Evolutionary conservation across 2,113 vertebrate species (phyloP).

Genomic region (Scomber japonicus): DNA sequence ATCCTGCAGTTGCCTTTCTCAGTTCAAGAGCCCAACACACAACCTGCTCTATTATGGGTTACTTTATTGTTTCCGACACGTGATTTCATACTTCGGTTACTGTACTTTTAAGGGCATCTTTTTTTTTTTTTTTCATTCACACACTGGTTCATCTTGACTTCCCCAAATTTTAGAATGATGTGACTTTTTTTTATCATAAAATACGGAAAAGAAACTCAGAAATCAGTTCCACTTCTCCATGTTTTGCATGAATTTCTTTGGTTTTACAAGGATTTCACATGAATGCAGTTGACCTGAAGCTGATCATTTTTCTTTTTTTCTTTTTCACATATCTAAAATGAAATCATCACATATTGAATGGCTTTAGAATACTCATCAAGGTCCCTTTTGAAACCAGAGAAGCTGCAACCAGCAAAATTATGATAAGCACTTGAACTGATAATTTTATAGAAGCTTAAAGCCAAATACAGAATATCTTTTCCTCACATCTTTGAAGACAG

Average conservation of each 20-base stretch:
- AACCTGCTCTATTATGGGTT: conserved; percentile 6
- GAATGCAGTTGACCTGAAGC: neutral
- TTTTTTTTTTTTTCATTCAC: conserved; percentile 22
- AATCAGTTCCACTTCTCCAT: neutral
- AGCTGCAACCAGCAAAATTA: neutral
- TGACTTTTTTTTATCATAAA: conserved; percentile 34
- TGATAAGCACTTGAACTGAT: neutral
- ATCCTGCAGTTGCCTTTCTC: neutral
- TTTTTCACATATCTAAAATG: neutral
- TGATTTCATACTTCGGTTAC: neutral
- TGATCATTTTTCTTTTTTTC: neutral
- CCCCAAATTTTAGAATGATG: neutral
- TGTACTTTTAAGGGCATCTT: conserved; percentile 2
- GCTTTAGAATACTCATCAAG: neutral
- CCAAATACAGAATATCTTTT: neutral
- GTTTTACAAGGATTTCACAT: neutral
- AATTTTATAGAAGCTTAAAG: neutral
- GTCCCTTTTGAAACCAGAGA: neutral
- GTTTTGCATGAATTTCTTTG: neutral
- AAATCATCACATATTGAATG: neutral
- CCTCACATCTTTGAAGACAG: neutral
- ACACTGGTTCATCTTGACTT: conserved; percentile 14
- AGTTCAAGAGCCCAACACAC: neutral
- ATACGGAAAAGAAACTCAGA: conserved; percentile 9
- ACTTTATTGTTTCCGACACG: neutral